Evolutionary conservation across 2,113 vertebrate species (phyloP).

Genomic region (Sinocyclocheilus anophthalmus): DNA sequence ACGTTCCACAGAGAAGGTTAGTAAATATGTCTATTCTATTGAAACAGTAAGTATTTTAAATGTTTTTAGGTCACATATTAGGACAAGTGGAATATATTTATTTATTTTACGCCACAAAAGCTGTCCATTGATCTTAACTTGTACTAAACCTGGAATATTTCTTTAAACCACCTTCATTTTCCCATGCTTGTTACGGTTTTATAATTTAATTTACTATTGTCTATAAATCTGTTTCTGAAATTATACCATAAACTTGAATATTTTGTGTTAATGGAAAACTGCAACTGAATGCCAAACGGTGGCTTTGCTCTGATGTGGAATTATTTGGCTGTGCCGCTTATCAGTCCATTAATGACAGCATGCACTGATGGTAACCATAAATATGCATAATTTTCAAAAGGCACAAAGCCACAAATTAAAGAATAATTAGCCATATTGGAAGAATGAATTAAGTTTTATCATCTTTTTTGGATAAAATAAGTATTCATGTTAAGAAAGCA

Average conservation of each 20-base stretch:
- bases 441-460: neutral
- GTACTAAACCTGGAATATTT: neutral
- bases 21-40: too few species aligned
- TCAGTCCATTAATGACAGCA: conserved; percentile 32
- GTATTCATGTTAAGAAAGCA: neutral
- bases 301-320: conserved; percentile 46
- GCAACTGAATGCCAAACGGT: conserved; percentile 52
- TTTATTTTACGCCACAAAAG: neutral
- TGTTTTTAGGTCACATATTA: too few species aligned
- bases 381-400: conserved; percentile 32
- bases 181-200: neutral
- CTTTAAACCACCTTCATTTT: neutral
- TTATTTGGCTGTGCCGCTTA: conserved; percentile 38
- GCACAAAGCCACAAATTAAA: conserved; percentile 22
- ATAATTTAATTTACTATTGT: neutral
- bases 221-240: neutral
- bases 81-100: too few species aligned
- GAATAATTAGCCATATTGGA: conserved; percentile 35
- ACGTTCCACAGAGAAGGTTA: too few species aligned
- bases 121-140: neutral
- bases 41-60: too few species aligned
- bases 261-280: conserved; percentile 49
- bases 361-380: conserved; percentile 42
- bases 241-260: conserved; percentile 3
- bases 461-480: neutral